Percentiles rank a stretch among this genome's conserved stretches.
Evolutionary conservation across 2,797 vertebrate species (phyloP).

Genomic region (Sebastes itinus): DNA sequence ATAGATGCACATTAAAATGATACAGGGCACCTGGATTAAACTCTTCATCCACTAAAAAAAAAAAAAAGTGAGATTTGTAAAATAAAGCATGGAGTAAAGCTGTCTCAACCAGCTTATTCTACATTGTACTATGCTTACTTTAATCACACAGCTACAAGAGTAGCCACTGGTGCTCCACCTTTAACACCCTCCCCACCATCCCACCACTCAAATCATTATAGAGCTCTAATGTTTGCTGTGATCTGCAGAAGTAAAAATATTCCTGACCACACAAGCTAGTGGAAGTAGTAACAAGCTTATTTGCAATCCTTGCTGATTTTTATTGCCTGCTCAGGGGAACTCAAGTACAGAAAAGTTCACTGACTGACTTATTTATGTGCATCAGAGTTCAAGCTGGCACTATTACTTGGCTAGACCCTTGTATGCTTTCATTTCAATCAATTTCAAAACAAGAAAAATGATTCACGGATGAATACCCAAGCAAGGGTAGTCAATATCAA

Average conservation of each 20-base stretch:
- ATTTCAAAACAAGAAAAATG: neutral
- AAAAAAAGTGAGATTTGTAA: neutral
- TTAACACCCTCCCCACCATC: conserved; percentile 5
- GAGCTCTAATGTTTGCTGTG: conserved; percentile 6
- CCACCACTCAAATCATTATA: neutral
- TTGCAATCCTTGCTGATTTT: conserved; percentile 27
- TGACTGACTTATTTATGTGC: conserved; percentile 6
- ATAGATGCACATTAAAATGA: conserved; percentile 6
- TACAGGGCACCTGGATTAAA: neutral
- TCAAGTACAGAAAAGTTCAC: conserved; percentile 19
- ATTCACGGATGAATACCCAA: conserved; percentile 8
- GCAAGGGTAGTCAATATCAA: conserved; percentile 8
- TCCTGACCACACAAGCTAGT: neutral
- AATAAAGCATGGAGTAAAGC: neutral
- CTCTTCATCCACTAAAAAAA: neutral
- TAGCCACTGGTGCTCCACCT: neutral
- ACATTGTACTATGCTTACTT: neutral
- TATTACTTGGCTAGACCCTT: neutral
- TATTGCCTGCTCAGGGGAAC: conserved; percentile 25
- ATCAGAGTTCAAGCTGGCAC: conserved; percentile 22
- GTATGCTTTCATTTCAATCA: conserved; percentile 7
- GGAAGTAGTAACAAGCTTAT: conserved; percentile 10
- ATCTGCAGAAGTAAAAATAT: conserved; percentile 14
- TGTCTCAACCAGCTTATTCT: neutral
- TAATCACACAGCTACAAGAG: conserved; percentile 1